A percentile compares a stretch with the other conserved stretches of the same genome.
phyloP scores from a whole-genome alignment of 1,140 invertebrate genomes.

The Caenorhabditis brenneri region DNA sequence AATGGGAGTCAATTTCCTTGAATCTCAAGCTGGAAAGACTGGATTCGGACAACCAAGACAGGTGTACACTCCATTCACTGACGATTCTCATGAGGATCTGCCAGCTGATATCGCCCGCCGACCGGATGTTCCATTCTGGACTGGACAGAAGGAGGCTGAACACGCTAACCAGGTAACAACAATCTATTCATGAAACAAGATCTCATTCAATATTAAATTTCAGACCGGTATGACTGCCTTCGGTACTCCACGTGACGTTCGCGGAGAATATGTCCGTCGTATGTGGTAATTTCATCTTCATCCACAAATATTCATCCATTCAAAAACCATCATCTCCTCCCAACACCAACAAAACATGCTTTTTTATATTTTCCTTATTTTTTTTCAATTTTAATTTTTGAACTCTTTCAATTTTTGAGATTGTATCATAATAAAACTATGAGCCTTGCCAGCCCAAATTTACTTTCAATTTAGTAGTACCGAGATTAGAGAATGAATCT shows the following conservation, averaged over 20 bases:
- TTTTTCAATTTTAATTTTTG: no score
- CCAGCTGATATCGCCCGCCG: conserved; percentile 67
- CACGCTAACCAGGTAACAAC: conserved; percentile 66
- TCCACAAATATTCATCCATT: conserved; percentile 36
- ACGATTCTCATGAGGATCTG: conserved; percentile 69
- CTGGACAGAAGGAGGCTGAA: conserved; percentile 66
- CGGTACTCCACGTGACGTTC: conserved; percentile 70
- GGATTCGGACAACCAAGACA: conserved; percentile 67
- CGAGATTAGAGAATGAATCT: conserved; percentile 38
- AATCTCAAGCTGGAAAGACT: conserved; percentile 69
- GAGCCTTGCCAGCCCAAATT: neutral
- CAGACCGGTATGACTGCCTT: conserved; percentile 68
- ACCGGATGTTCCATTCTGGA: conserved; percentile 71
- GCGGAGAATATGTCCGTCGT: conserved; percentile 69
- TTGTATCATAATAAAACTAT: conserved; percentile 41
- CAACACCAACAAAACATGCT: neutral
- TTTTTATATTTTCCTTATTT: neutral
- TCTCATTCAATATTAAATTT: conserved; percentile 32
- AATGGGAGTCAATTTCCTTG: conserved; percentile 71
- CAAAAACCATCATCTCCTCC: conserved; percentile 30
- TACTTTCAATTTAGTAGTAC: conserved; percentile 4
- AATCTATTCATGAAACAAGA: no score
- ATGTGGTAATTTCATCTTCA: conserved; percentile 63
- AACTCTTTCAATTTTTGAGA: neutral
- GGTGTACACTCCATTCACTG: conserved; percentile 67